A percentile compares a stretch with the other conserved stretches of the same genome.
phyloP scores from a whole-genome alignment of 2,888 invertebrate species.

The Magallana nippona region DNA sequence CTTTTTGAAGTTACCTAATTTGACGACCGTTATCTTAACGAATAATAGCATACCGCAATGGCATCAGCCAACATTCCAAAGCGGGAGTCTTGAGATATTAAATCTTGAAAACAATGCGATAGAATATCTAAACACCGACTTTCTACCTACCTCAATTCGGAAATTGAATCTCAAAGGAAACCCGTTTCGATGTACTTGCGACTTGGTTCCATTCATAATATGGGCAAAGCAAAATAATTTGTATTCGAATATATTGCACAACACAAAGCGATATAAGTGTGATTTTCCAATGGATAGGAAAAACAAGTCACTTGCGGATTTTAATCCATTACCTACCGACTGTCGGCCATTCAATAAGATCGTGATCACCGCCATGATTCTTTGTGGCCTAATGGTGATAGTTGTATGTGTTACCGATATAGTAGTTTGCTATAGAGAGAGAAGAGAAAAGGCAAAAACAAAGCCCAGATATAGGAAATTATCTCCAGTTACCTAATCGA shows the following conservation, averaged over 20 bases:
- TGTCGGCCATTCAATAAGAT: neutral
- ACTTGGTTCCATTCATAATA: slow-evolving; percentile 2
- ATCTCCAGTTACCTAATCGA: neutral
- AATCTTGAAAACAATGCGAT: neutral
- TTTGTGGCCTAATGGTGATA: slow-evolving; percentile 3
- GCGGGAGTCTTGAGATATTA: neutral
- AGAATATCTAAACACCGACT: neutral
- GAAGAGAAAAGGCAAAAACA: neutral
- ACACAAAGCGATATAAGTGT: neutral
- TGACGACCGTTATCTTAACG: neutral
- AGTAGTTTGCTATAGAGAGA: neutral
- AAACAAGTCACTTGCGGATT: neutral
- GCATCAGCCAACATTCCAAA: neutral
- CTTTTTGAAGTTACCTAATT: neutral
- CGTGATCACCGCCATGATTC: slow-evolving; percentile 11
- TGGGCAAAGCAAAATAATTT: neutral
- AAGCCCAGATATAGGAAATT: neutral
- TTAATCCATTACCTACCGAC: neutral
- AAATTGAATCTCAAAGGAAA: neutral
- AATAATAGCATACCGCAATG: neutral
- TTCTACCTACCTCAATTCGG: neutral
- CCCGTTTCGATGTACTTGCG: neutral
- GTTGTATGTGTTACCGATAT: slow-evolving; percentile 3
- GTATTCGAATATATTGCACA: neutral
- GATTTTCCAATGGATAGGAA: neutral